Evolutionary conservation across 2,888 invertebrate genomes (phyloP), one percentile per base, ranked within the genome.

Genomic region (Patella ulyssiponensis): DNA sequence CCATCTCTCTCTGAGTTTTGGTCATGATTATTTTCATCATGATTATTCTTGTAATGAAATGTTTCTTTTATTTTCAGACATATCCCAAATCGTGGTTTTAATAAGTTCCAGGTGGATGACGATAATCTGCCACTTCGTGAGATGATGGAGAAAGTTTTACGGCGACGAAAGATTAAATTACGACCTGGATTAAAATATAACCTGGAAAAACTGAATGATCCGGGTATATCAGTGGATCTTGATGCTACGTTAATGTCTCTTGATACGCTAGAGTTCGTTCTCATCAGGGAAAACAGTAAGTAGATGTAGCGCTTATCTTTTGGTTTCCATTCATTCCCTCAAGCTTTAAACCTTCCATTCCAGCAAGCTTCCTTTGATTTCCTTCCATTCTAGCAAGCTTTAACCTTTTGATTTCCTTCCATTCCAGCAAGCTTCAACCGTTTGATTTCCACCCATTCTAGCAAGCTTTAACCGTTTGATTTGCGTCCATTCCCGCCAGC

Each of bases 261-360:
- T 81, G 89, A 89, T 80, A 90, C 90, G n/a, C 75, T 88, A 54
- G 92, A 92, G 71, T 92, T 92, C 78, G 89, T 88, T 80, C 86
- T 92, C 3, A 87, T 92, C 75, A 86, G 91, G 80, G 89, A 90
- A 84, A 87, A 91, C 84, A 91, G 91, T 91, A 81, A 83, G 90
- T 83, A 17, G 5, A 9, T 15, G 58, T 54, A 12, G 11, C 56
- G 27, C 71, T 14, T 17, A 53, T 12, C 54, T 51, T 54, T 17
- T 51, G n/a, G 2, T 76, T 15, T 71, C 3, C 15, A n/a, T n/a
- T 1, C 12, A 27, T 53, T 53, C 14, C 15, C 17, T 1, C 69
- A 11, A 20, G 5, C 23, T 9, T 44, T 44, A 9, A 44, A 1
- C 33, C 33, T 33, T 33, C 33, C 33, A 4, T 33, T 33, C 33